phyloP scores from a whole-genome alignment of 2,888 invertebrate genomes.

The Lumbricus terrestris region DNA sequence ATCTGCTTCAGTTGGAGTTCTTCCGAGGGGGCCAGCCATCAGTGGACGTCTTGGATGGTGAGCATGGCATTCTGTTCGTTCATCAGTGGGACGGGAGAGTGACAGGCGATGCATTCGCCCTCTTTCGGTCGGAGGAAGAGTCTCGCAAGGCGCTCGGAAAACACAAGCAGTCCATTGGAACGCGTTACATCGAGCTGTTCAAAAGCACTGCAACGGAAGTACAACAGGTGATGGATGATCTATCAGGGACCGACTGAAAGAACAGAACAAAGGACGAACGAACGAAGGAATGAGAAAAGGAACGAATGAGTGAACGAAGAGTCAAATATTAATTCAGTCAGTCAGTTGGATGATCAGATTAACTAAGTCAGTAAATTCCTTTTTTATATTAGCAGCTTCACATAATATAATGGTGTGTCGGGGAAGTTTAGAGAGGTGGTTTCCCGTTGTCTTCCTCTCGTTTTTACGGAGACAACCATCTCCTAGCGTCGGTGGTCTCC shows the following conservation, averaged over 20 bases:
- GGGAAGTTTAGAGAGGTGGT: too few relatives aligned
- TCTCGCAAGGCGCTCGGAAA: conserved; percentile 86
- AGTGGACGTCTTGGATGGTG: conserved; percentile 84
- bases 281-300: not conserved
- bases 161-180: conserved; percentile 92
- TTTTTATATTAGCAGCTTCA: not conserved
- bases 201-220: conserved; percentile 97
- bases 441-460: too few relatives aligned
- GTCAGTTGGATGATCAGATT: not conserved
- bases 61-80: conserved; percentile 94
- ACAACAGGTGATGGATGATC: conserved; percentile 97
- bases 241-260: too few relatives aligned
- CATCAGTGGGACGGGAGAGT: conserved; percentile 78
- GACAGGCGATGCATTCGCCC: conserved; percentile 97
- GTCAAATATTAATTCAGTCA: not conserved
- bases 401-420: too few relatives aligned
- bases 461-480: too few relatives aligned
- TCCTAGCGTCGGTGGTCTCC: too few relatives aligned
- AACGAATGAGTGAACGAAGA: too few relatives aligned
- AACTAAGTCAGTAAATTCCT: not conserved
- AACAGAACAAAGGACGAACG: not conserved
- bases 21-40: conserved; percentile 85
- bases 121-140: conserved; percentile 88
- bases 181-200: conserved; percentile 96
- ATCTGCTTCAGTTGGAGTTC: conserved; percentile 71